These are phyloP conservation scores for Catotricha subobsoleta DNA, from an alignment of 2,888 invertebrate genomes.

Conservation along the genomic window DNA sequence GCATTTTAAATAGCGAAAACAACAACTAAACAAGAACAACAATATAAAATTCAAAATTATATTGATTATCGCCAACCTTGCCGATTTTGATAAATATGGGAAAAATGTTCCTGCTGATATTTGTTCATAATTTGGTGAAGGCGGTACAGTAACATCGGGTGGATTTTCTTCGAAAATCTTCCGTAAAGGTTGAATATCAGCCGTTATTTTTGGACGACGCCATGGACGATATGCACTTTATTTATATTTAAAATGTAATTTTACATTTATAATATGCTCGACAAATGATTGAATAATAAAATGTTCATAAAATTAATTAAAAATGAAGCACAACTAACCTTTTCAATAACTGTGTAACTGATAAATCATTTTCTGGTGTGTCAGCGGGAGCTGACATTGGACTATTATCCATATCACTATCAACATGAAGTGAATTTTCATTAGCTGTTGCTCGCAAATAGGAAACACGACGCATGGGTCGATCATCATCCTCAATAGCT, in stretches of 20 bases:
- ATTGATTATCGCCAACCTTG: background rate
- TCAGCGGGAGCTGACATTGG: constrained; percentile 9
- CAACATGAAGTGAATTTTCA: constrained; percentile 57
- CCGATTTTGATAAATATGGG: constrained; percentile 1
- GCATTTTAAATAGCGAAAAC: too few species aligned
- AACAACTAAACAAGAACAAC: background rate
- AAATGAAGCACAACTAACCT: constrained; percentile 35
- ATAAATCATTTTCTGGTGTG: constrained; percentile 16
- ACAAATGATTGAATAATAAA: background rate
- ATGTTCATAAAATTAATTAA: background rate
- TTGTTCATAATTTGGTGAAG: constrained; percentile 10
- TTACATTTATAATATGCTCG: background rate
- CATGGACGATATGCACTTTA: constrained; percentile 62
- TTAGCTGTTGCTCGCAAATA: constrained; percentile 79
- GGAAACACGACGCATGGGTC: constrained; percentile 76
- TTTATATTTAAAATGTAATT: background rate
- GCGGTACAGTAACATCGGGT: constrained; percentile 25
- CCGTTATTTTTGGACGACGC: constrained; percentile 65
- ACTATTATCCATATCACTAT: constrained; percentile 35
- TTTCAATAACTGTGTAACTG: constrained; percentile 35
- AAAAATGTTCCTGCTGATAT: background rate
- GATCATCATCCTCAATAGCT: constrained; percentile 47
- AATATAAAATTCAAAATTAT: too few species aligned
- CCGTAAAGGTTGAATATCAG: constrained; percentile 59
- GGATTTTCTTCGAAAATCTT: constrained; percentile 59